A percentile compares a stretch with the other conserved stretches of the same genome.
These are phyloP conservation scores for Cataglyphis hispanica DNA, from an alignment of 1,140 invertebrate species.

Conservation along the genomic window DNA sequence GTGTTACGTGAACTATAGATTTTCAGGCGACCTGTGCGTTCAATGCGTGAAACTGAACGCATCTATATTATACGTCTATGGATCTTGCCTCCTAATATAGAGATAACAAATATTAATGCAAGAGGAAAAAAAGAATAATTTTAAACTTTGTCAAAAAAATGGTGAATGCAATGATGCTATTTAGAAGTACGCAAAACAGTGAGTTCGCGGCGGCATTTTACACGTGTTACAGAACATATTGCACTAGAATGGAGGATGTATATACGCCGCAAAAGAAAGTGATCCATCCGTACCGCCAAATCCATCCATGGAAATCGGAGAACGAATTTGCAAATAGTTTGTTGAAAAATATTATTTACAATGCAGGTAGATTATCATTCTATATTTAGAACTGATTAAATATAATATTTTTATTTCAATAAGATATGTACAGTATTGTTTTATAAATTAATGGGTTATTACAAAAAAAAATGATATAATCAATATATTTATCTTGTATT, in stretches of 20 bases:
- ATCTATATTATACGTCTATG: too few species aligned
- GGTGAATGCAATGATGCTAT: neutral
- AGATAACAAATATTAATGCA: neutral
- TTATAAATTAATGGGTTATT: neutral
- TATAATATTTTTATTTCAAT: neutral
- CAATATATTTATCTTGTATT: constrained; percentile 24
- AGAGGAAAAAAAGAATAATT: neutral
- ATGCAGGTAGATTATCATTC: constrained; percentile 71
- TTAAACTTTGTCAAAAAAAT: neutral
- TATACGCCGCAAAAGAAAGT: constrained; percentile 24
- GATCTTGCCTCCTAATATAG: too few species aligned
- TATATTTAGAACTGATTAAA: neutral
- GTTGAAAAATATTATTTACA: constrained; percentile 76
- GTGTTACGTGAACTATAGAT: too few species aligned
- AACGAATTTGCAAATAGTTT: constrained; percentile 72
- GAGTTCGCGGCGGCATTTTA: neutral
- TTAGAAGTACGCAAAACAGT: neutral
- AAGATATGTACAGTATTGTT: constrained; percentile 13
- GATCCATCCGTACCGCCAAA: constrained; percentile 75
- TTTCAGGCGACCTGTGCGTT: too few species aligned
- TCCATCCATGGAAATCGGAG: constrained; percentile 82
- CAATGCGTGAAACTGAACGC: too few species aligned
- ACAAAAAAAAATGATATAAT: neutral
- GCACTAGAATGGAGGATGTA: neutral
- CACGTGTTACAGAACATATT: neutral